Conservation (phyloP, 2,113 vertebrate species). For the Gnathonemus longibarbis region DNA sequence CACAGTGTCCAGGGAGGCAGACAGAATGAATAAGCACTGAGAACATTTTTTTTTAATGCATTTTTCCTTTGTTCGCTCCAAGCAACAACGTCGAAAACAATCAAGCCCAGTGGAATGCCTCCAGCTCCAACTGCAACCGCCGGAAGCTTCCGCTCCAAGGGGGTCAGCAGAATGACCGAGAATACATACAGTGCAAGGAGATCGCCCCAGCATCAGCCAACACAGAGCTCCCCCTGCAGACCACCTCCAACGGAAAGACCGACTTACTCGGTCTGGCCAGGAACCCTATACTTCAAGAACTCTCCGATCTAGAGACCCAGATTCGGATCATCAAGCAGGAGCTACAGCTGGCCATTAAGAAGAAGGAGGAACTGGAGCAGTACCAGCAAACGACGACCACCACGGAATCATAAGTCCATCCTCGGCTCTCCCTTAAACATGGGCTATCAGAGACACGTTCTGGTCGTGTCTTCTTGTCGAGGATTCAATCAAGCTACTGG, state of each 20-base stretch:
- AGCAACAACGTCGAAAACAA: conserved; percentile 77
- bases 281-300: conserved; percentile 77
- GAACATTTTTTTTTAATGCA: neutral
- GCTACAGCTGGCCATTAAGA: conserved; percentile 82
- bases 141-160: conserved; percentile 63
- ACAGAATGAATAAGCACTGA: neutral
- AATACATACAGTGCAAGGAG: conserved; percentile 60
- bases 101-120: conserved; percentile 72
- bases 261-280: conserved; percentile 62
- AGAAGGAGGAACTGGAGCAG: conserved; percentile 86
- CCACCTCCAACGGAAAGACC: conserved; percentile 79
- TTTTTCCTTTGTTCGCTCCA: conserved; percentile 24
- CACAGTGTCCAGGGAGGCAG: neutral
- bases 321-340: conserved; percentile 88
- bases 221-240: conserved; percentile 60
- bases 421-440: neutral
- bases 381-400: conserved; percentile 73
- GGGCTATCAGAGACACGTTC: neutral
- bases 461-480: neutral
- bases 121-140: conserved; percentile 63
- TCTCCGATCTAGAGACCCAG: conserved; percentile 84
- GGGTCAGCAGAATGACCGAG: conserved; percentile 67
- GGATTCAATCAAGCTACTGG: neutral
- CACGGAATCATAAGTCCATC: conserved; percentile 54
- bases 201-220: conserved; percentile 61